phyloP scores from a whole-genome alignment of 1,140 invertebrate species.

The Drosophila sturtevanti region DNA sequence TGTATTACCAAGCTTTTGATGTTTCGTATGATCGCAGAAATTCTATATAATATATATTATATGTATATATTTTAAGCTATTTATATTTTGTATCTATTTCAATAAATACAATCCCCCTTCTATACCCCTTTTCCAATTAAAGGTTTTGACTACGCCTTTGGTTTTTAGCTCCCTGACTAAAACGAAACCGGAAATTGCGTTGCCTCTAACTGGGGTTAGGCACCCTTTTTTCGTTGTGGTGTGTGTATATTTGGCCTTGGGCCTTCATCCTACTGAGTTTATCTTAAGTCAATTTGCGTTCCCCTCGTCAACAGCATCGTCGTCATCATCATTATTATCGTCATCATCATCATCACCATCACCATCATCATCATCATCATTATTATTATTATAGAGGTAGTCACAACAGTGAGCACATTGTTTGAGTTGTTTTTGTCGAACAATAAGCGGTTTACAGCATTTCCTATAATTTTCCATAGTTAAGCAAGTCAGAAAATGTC shows the following conservation, averaged over 20 bases:
- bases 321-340: neutral
- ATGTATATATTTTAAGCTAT: too few species aligned
- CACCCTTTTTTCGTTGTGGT: conserved; percentile 56
- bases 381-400: neutral
- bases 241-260: conserved; percentile 26
- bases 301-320: conserved; percentile 36
- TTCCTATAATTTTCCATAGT: conserved; percentile 29
- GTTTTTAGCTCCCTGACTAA: conserved; percentile 3
- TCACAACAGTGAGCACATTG: neutral
- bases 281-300: conserved; percentile 72
- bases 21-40: too few species aligned
- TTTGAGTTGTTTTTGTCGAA: conserved; percentile 6
- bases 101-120: too few species aligned
- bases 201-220: conserved; percentile 56
- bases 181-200: conserved; percentile 66
- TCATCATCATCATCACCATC: conserved; percentile 19
- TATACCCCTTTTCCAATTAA: too few species aligned
- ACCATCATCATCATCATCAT: neutral
- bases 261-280: conserved; percentile 55
- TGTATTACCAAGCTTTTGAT: too few species aligned
- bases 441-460: conserved; percentile 48
- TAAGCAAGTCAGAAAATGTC: conserved; percentile 30
- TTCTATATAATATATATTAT: too few species aligned
- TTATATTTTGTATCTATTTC: too few species aligned
- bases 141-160: neutral